These are phyloP conservation scores for Trichogramma pretiosum DNA, from an alignment of 1,140 invertebrate genomes.

Conservation along the genomic window DNA sequence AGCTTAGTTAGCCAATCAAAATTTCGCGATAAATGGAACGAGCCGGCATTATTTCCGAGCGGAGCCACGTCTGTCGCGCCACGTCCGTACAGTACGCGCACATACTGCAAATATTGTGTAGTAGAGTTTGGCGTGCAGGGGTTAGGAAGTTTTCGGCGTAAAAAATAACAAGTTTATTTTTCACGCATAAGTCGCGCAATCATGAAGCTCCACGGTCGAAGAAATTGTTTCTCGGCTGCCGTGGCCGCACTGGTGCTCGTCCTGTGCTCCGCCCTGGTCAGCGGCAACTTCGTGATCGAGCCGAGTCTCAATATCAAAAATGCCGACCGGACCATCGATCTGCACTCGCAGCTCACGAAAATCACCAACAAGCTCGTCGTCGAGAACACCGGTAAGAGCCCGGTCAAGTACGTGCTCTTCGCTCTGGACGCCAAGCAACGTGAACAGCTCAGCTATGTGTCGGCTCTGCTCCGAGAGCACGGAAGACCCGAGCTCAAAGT, in stretches of 20 bases:
- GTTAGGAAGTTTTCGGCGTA: not conserved
- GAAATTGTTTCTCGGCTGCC: not conserved
- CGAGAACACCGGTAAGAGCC: conserved; percentile 66
- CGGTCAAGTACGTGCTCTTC: conserved; percentile 62
- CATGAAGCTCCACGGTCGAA: conserved; percentile 11
- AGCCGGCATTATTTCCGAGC: not conserved
- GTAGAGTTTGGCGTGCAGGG: not conserved
- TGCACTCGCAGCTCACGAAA: conserved; percentile 82
- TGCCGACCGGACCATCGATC: conserved; percentile 77
- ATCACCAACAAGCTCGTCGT: conserved; percentile 68
- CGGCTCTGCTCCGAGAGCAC: conserved; percentile 53
- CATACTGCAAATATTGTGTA: not conserved
- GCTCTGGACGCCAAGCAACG: conserved; percentile 57
- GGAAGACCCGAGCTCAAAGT: conserved; percentile 55
- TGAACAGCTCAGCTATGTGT: conserved; percentile 64
- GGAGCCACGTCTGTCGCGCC: conserved; percentile 25
- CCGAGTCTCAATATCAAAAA: conserved; percentile 63
- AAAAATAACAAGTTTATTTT: not conserved
- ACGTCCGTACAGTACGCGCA: not conserved
- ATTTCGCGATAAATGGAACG: not conserved
- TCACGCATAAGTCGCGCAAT: not conserved
- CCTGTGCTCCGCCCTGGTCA: not conserved
- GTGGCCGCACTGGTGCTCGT: not conserved
- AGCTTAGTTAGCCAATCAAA: too few species aligned
- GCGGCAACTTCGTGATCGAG: conserved; percentile 20